Evolutionary conservation across 2,888 invertebrate species (phyloP).

Genomic region (Pardosa pseudoannulata): DNA sequence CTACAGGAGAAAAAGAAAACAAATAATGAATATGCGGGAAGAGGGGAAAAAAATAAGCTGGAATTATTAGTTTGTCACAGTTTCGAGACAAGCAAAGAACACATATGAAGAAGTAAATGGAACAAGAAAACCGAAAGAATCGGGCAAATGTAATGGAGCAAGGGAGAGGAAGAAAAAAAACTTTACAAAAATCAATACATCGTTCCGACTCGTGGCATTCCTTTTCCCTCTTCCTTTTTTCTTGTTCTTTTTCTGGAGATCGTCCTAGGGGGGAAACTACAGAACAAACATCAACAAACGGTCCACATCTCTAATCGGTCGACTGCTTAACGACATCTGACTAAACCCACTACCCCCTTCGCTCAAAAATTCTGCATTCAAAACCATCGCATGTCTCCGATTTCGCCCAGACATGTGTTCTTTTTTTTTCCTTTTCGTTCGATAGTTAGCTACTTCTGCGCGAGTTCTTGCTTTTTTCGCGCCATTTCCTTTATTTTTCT

Average conservation of each 20-base stretch:
- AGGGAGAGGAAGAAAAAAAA: too few relatives aligned
- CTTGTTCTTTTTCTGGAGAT: background rate
- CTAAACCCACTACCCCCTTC: background rate
- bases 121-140: too few relatives aligned
- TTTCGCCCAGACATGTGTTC: conserved; percentile 51
- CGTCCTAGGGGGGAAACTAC: background rate
- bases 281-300: conserved; percentile 41
- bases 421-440: conserved; percentile 46
- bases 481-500: background rate
- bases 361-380: conserved; percentile 24
- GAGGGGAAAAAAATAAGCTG: too few relatives aligned
- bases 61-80: too few relatives aligned
- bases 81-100: too few relatives aligned
- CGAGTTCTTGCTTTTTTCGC: background rate
- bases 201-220: background rate
- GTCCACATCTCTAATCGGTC: conserved; percentile 61
- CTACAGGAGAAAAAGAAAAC: too few relatives aligned
- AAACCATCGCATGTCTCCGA: conserved; percentile 30
- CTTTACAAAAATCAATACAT: too few relatives aligned
- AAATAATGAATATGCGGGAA: too few relatives aligned
- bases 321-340: conserved; percentile 31
- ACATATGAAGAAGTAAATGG: too few relatives aligned
- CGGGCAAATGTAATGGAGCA: too few relatives aligned
- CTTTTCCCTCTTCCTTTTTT: background rate
- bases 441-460: conserved; percentile 29